Evolutionary conservation across 1,140 invertebrate genomes (phyloP), one percentile per base, ranked within the genome.

Genomic region (Temnothorax curvispinosus): DNA sequence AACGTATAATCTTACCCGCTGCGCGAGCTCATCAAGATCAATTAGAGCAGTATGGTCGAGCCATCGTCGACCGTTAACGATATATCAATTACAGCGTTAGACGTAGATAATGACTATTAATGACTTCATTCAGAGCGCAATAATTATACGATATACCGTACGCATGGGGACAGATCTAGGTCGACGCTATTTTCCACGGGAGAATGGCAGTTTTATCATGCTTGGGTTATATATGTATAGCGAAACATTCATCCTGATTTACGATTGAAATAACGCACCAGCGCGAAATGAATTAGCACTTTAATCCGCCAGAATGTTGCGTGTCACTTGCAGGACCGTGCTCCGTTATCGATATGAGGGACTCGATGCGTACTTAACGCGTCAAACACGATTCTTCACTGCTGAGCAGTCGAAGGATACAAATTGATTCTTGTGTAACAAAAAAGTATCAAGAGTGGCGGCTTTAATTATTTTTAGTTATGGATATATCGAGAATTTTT

Each of bases 1-100:
- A 85, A 90, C 64, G 52, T 90, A 67, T 86, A 90, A 88, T 90
- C 81, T 88, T 81, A 72, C 62, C 64, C 82, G 82, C 65, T 67
- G 85, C 72, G 56, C 84, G 81, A 88, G 76, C 85, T 91, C 90
- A 87, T 89, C 88, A 86, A 91, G 90, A 90, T 89, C 80, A 91
- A 91, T 91, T 91, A 91, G 72, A 89, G 64, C 85, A 77, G 86
- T 80, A 84, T 72, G 69, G 81, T 77, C 58, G 88, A 71, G 82
- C 85, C 82, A 92, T 92, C 85, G 78, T 67, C 71, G 88, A 11
- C 47, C 86, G 91, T 92, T 92, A 92, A 92, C 91, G 91, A 91
- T 92, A 92, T 91, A 92, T 92, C 91, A 92, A 92, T 92, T 92
- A 92, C 88, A 86, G 64, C 85, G 77, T 84, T 86, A 90, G 90